phyloP scores from a whole-genome alignment of 2,888 invertebrate species.

The Cantharis rufa region DNA sequence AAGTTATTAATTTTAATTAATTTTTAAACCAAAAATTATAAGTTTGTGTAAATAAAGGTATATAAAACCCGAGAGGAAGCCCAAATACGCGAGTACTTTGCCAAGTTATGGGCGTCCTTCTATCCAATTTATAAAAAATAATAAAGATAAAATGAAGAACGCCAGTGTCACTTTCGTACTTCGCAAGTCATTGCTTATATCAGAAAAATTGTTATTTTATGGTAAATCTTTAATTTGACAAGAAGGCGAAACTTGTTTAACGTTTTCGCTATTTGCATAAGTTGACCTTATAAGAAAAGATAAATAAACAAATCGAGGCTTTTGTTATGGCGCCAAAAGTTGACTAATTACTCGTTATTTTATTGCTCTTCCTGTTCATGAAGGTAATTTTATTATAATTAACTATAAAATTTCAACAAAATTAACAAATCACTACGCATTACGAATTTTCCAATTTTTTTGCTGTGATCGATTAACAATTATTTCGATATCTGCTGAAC shows the following conservation, averaged over 20 bases:
- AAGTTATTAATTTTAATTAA: too few relatives aligned
- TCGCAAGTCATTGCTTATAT: not conserved
- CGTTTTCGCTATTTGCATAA: slow-evolving; percentile 11
- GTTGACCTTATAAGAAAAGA: slow-evolving; percentile 19
- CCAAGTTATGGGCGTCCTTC: not conserved
- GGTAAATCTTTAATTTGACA: slow-evolving; percentile 8
- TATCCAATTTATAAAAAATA: not conserved
- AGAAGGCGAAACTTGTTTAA: slow-evolving; percentile 15
- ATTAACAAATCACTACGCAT: not conserved
- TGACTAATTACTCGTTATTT: slow-evolving; percentile 6
- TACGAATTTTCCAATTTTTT: not conserved
- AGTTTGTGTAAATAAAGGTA: too few relatives aligned
- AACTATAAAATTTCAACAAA: not conserved
- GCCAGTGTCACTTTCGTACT: not conserved
- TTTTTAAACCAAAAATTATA: too few relatives aligned
- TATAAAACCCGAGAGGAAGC: too few relatives aligned
- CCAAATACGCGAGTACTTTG: too few relatives aligned
- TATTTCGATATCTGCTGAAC: not conserved
- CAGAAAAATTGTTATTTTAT: slow-evolving; percentile 7
- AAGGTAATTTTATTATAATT: not conserved
- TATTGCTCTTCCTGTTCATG: not conserved
- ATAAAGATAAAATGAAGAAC: not conserved
- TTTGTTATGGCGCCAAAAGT: slow-evolving; percentile 18
- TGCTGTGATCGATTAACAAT: not conserved
- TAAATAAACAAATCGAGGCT: slow-evolving; percentile 14